phyloP scores from a whole-genome alignment of 2,797 vertebrate species.

The Enteromius argenteus region DNA sequence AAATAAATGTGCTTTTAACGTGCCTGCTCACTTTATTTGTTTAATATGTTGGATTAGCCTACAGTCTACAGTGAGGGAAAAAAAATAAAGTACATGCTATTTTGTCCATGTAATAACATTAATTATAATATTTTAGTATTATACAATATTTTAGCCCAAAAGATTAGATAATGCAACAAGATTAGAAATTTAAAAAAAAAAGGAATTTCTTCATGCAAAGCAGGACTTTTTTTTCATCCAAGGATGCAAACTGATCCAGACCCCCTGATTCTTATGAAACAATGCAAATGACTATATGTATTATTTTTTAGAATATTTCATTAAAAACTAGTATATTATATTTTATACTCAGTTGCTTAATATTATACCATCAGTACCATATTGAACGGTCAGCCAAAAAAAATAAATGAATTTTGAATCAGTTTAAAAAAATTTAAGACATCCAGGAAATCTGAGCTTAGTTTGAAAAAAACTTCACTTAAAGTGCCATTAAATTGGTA shows the following conservation, averaged over 20 bases:
- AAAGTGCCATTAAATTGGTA: background rate
- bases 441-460: background rate
- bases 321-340: background rate
- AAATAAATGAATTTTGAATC: background rate
- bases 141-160: background rate
- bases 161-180: background rate
- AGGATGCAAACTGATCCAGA: background rate
- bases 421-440: background rate
- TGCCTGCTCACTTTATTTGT: conserved; percentile 74
- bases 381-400: background rate
- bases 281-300: background rate
- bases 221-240: background rate
- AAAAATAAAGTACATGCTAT: background rate
- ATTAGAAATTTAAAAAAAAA: no score
- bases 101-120: background rate
- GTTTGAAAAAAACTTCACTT: background rate
- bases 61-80: conserved; percentile 42
- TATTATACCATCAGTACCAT: background rate
- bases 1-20: conserved; percentile 76
- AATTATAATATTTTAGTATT: background rate
- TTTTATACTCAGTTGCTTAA: background rate
- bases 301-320: background rate
- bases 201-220: background rate
- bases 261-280: background rate
- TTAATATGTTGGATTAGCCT: conserved; percentile 68